Percentiles rank a stretch among this genome's conserved stretches.
These are phyloP conservation scores for Crossaster papposus DNA, from an alignment of 53 echinoderm and acorn worm genomes.

Conservation along the genomic window DNA sequence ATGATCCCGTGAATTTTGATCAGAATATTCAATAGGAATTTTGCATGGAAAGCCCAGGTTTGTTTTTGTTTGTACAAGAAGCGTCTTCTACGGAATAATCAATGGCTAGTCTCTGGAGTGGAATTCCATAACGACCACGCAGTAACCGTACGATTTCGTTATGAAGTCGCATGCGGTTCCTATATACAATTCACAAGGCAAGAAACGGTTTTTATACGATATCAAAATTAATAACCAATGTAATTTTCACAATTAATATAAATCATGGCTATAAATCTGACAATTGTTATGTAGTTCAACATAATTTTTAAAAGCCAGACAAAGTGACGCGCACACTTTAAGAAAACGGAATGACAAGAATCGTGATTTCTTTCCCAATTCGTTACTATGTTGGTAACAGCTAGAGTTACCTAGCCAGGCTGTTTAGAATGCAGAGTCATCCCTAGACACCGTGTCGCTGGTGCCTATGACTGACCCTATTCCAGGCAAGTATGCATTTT, in stretches of 20 bases:
- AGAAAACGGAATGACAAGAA: neutral
- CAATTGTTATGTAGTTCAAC: too few species aligned
- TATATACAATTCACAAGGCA: too few species aligned
- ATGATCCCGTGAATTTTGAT: neutral
- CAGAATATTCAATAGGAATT: neutral
- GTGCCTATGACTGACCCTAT: neutral
- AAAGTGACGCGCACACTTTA: neutral
- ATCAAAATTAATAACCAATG: too few species aligned
- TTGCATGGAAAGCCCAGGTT: neutral
- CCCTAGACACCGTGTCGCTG: neutral
- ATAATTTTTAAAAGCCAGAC: too few species aligned
- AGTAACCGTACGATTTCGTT: too few species aligned
- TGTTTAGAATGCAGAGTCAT: constrained; percentile 10
- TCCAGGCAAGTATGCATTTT: constrained; percentile 24
- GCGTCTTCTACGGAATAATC: too few species aligned
- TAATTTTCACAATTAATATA: too few species aligned
- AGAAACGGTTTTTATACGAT: too few species aligned
- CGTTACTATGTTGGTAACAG: neutral
- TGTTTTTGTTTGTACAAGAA: neutral
- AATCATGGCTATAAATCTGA: too few species aligned
- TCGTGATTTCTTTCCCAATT: neutral
- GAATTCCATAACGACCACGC: too few species aligned
- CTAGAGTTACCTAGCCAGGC: neutral
- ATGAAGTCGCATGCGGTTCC: too few species aligned
- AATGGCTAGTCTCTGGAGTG: too few species aligned